Evolutionary conservation across 2,113 vertebrate genomes (phyloP), one percentile per base, ranked within the genome.

Genomic region (Clarias macrocephalus): DNA sequence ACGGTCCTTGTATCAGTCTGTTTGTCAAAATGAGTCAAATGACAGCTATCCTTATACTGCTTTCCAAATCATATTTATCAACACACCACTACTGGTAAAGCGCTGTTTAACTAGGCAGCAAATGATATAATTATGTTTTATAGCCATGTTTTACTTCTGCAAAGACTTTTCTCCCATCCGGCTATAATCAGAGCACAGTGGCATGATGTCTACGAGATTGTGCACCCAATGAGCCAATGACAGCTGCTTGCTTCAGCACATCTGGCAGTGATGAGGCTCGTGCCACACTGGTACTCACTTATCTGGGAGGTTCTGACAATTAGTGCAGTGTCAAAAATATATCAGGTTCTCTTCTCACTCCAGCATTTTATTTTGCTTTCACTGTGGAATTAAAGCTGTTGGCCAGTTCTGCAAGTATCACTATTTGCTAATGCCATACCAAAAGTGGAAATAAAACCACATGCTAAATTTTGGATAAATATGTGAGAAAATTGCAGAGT

Each of bases 281-380:
- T 87, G 88, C 84, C 80, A 89, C 60, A 66, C 88, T 90, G 65
- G 72, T 82, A 84, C 56, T 63, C 57, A 30, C 68, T 56, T 86
- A 82, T 90, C 81, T 85, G 82, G 91, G 62, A 60, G 86, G 79
- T 82, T 59, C 33, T 76, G 66, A 84, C 86, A 93, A 92, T 93
- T 93, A 92, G 91, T 88, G 83, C 83, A 28, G 65, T 85, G 90
- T 89, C 85, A 90, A 88, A 92, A 91, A 90, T 92, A 93, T 83
- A 84, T 84, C 86, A 91, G 90, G 85, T 70, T 82, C 60, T 48
- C 63, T 85, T 73, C 88, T 70, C 89, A 89, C 87, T 90, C 84
- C 28, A 87, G 87, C 81, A 68, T 88, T 92, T 89, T 76, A 83
- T 92, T 91, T 89, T 54, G 63, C 48, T 88, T 65, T 88, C 75